Evolutionary conservation across 1,140 invertebrate genomes (phyloP).

Genomic region (Drosophila eugracilis): DNA sequence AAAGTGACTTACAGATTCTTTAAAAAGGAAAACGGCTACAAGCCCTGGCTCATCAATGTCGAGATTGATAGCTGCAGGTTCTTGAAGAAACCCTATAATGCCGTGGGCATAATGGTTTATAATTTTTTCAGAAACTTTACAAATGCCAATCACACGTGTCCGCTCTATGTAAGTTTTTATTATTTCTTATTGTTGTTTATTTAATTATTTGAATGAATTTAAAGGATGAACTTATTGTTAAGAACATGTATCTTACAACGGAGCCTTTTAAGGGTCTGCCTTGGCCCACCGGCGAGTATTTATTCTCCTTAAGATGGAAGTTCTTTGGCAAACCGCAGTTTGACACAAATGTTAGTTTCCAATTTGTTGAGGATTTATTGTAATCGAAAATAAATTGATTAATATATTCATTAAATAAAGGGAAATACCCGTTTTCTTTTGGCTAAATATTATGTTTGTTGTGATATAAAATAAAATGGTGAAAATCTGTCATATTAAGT

Average conservation of each 20-base stretch:
- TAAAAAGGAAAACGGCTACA: slow-evolving; percentile 22
- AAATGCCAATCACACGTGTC: slow-evolving; percentile 26
- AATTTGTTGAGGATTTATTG: slow-evolving; percentile 14
- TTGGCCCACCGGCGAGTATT: slow-evolving; percentile 10
- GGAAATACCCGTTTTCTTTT: no score
- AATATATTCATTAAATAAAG: no score
- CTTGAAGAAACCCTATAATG: slow-evolving; percentile 6
- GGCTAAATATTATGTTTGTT: no score
- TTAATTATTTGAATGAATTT: not conserved
- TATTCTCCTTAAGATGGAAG: slow-evolving; percentile 9
- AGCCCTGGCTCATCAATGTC: slow-evolving; percentile 11
- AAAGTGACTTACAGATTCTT: not conserved
- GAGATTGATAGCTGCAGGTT: slow-evolving; percentile 13
- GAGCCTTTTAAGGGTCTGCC: slow-evolving; percentile 9
- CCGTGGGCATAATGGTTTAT: slow-evolving; percentile 10
- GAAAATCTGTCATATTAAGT: no score
- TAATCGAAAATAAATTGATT: no score
- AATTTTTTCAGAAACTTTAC: slow-evolving; percentile 20
- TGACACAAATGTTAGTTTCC: slow-evolving; percentile 17
- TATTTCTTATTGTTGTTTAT: no score
- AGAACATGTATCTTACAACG: slow-evolving; percentile 16
- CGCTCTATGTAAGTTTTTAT: slow-evolving; percentile 6
- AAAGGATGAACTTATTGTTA: slow-evolving; percentile 13
- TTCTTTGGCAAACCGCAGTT: slow-evolving; percentile 11
- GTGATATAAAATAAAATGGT: no score